These are phyloP conservation scores for Therioaphis trifolii DNA, from an alignment of 2,888 invertebrate genomes.

Conservation along the genomic window DNA sequence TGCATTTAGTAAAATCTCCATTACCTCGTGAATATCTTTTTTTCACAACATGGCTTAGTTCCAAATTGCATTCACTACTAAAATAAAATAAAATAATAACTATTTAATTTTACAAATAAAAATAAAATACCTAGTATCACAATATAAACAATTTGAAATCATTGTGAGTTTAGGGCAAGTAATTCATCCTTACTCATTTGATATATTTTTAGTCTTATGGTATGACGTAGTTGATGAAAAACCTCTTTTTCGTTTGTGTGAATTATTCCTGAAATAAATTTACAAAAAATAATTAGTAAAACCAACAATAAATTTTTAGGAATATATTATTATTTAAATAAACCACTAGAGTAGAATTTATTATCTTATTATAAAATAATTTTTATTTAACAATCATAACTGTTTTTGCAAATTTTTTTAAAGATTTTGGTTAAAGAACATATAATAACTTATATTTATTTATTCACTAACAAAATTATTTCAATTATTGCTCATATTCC, in stretches of 20 bases:
- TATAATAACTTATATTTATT: too few species aligned
- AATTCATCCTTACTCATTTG: constrained; percentile 31
- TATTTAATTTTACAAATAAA: too few species aligned
- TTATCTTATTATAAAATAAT: not conserved
- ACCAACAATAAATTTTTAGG: not conserved
- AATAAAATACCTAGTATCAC: too few species aligned
- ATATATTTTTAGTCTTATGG: constrained; percentile 3
- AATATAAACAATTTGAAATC: not conserved
- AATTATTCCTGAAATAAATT: not conserved
- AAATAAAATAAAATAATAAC: constrained; percentile 8
- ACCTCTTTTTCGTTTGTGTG: constrained; percentile 17
- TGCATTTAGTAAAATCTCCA: not conserved
- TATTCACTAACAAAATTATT: too few species aligned
- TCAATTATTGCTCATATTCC: too few species aligned
- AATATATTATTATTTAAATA: not conserved
- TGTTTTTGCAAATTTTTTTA: too few species aligned
- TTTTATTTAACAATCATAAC: too few species aligned
- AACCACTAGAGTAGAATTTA: not conserved
- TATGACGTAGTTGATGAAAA: not conserved
- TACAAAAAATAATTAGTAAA: not conserved
- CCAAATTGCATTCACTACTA: constrained; percentile 19
- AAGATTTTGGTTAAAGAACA: too few species aligned
- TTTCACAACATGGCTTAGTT: constrained; percentile 16
- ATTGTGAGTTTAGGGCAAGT: not conserved
- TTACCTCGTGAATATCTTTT: constrained; percentile 16